Evolutionary conservation across 2,113 vertebrate genomes (phyloP), one percentile per base, ranked within the genome.

Genomic region (Notarius lentiginosus): DNA sequence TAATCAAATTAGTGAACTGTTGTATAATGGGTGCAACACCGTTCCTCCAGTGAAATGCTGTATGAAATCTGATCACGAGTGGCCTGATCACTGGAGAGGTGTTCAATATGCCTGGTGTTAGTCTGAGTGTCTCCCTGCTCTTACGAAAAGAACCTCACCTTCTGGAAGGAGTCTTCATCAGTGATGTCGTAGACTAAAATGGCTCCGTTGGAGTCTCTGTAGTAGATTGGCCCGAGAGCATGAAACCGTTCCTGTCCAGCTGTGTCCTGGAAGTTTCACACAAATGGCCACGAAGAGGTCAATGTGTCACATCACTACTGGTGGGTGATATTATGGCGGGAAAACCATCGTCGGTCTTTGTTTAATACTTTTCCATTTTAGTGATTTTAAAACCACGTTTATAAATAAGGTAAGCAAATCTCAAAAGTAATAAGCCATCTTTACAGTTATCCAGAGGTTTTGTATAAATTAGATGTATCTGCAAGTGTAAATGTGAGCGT

Each of bases 81-180:
- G 18, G 9, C 41, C 41, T 41, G 41, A 41, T 49, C 41, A 49
- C 18, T 10, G 72, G 41, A 75, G 17, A 49, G 9, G 34, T 7
- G 34, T 2, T 34, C 12, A 7, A 34, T 7, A 70, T 70, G 68
- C 68, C 34, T 5, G 34, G 41, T 73, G 70, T 73, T 73, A 0
- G 18, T 73, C 5, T 12, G 12, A 0, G 12, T 4, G 24, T 56
- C 15, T 79, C 20, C 56, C 53, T 34, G n/a, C 27, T 49, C 53
- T 79, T 58, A 41, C 79, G 22, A 2, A 65, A 2, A 30, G n/a
- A 53, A 73, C 47, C 10, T 88, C 93, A 99, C 98, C 97, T 99
- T 99, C 92, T 98, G 98, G 88, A 99, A 99, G 79, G 98, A 99
- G 94, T 99, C 98, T 95, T 99, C 97, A 90, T 99, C 98, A 92